Evolutionary conservation across 2,113 vertebrate genomes (phyloP).

Genomic region (Centropus unirufus): DNA sequence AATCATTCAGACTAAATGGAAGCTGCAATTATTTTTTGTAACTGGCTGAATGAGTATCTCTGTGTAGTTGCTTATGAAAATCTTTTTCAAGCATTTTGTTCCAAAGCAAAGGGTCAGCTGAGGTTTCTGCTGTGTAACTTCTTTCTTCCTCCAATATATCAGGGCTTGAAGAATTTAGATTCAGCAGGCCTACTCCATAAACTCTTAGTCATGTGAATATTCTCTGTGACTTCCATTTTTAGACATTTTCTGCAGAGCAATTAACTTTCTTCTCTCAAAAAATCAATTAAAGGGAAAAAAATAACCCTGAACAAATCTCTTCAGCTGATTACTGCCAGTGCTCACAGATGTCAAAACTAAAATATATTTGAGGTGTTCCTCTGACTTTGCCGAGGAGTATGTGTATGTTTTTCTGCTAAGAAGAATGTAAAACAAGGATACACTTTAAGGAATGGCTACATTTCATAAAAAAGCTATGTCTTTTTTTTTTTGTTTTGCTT

Average conservation of each 20-base stretch:
- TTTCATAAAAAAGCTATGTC: neutral
- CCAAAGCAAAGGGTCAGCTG: neutral
- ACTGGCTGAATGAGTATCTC: neutral
- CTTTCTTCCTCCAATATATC: neutral
- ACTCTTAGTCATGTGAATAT: neutral
- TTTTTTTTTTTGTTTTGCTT: neutral
- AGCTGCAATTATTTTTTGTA: neutral
- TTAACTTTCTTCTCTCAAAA: neutral
- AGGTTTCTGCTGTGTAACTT: neutral
- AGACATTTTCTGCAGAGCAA: neutral
- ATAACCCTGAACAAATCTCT: neutral
- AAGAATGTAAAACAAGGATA: neutral
- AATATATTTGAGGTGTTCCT: neutral
- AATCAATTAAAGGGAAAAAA: neutral
- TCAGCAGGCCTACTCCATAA: neutral
- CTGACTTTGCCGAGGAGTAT: neutral
- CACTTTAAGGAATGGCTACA: neutral
- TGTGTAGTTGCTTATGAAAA: neutral
- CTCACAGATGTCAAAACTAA: neutral
- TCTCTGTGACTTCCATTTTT: neutral
- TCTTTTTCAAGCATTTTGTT: neutral
- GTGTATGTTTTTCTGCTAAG: neutral
- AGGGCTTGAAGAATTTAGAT: neutral
- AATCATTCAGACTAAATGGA: neutral
- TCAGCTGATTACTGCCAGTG: neutral